Evolutionary conservation across 35 echinoderm and acorn worm species (phyloP), one percentile per base, ranked within the genome.

Genomic region (Diadema setosum): DNA sequence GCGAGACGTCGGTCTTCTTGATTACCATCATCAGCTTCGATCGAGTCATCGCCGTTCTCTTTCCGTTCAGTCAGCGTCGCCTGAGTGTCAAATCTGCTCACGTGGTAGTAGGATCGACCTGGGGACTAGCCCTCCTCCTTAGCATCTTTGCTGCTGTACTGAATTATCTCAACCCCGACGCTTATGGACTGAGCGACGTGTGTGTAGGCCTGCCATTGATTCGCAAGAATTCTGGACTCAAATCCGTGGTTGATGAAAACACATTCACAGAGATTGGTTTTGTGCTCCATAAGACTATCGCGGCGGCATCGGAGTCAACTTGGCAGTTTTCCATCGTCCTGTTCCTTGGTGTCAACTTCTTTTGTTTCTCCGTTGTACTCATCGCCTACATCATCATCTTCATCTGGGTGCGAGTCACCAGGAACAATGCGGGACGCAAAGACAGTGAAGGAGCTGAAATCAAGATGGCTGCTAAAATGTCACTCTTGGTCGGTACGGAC

Each of bases 1-100:
- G 88, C 64, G 88, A 90, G 52, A 82, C 78, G 24, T 82, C 88
- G 14, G 80, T 90, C 5, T 90, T 82, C 46, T 46, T 90, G 11
- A 50, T 90, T 15, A 90, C 88, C 4, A 59, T 83, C 7, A 65
- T 90, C 18, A 83, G 49, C 20, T 35, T 90, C 41, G 80, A 90
- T 44, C 88, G 88, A 4, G 65, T 90, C 40, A 15, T 73, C 20
- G 1, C 41, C 5, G 42, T 63, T 36, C 37, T 90, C 5, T 83
- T 73, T 82, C 88, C 88, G 9, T 90, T 83, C 29, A 65, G 88
- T 67, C 12, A 39, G 14, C 42, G 55, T 3, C 75, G 58, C 17
- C 45, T 90, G 21, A 36, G 78, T 41, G 5, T 5, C 12, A 83
- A 50, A 35, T 58, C 75, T 27, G 42, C 88, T 0, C 33, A 11